phyloP scores from a whole-genome alignment of 2,888 invertebrate species.

The Eutolmus rufibarbis region DNA sequence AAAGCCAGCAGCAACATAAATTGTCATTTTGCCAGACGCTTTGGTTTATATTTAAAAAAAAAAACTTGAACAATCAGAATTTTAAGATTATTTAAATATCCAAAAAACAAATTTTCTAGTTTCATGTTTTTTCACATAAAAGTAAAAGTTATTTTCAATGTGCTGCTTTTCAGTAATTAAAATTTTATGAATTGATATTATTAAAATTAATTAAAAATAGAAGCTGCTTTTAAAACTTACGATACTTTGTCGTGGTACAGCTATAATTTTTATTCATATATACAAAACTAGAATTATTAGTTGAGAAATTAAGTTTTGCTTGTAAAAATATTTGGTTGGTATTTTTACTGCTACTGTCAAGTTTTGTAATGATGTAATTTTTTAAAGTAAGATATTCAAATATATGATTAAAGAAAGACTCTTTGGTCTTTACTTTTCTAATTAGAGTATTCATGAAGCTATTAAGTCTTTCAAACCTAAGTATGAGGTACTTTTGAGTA shows the following conservation, averaged over 20 bases:
- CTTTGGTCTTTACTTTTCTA: conserved; percentile 36
- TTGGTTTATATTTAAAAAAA: not conserved
- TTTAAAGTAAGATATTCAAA: conserved; percentile 21
- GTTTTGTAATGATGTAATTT: conserved; percentile 31
- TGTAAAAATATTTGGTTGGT: conserved; percentile 27
- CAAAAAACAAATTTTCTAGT: not conserved
- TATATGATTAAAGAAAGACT: conserved; percentile 33
- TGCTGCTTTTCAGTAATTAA: conserved; percentile 33
- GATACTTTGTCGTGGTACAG: conserved; percentile 38
- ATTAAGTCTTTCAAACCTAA: not conserved
- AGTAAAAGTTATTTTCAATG: conserved; percentile 10
- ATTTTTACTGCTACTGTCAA: conserved; percentile 16
- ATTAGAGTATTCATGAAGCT: conserved; percentile 2
- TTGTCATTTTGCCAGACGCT: not conserved
- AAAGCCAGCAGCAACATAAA: conserved; percentile 45
- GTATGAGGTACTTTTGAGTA: conserved; percentile 13
- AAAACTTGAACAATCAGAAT: conserved; percentile 11
- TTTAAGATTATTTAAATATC: not conserved
- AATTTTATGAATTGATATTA: not conserved
- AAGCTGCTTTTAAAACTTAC: not conserved
- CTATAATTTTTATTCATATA: conserved; percentile 2
- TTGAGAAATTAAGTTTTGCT: conserved; percentile 19
- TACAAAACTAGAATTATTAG: conserved; percentile 11
- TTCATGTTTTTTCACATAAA: not conserved
- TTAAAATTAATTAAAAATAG: conserved; percentile 5